These are phyloP conservation scores for Ictalurus punctatus DNA, from an alignment of 2,113 vertebrate genomes.

Conservation along the genomic window DNA sequence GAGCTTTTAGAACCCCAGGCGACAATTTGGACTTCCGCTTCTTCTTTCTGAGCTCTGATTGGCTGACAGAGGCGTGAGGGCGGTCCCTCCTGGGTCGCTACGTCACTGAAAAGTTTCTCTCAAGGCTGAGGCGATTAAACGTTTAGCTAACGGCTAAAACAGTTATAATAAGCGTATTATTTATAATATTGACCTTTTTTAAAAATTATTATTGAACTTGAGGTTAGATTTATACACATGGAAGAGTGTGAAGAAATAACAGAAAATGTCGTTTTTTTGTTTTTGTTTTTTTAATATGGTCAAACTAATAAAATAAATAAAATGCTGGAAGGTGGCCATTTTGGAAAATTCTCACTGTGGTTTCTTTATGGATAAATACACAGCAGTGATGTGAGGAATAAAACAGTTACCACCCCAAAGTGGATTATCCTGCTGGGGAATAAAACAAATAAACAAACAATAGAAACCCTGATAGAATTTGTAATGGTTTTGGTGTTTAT, in stretches of 20 bases:
- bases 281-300: too few species aligned
- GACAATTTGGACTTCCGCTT: constrained; percentile 68
- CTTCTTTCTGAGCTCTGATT: constrained; percentile 51
- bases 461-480: too few species aligned
- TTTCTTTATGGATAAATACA: background rate
- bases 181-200: background rate
- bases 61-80: constrained; percentile 43
- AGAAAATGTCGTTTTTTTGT: background rate
- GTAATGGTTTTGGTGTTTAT: too few species aligned
- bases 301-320: background rate
- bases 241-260: background rate
- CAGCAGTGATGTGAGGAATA: background rate
- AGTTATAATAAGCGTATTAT: background rate
- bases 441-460: too few species aligned
- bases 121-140: background rate
- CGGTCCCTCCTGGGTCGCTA: constrained; percentile 22
- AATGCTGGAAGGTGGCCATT: background rate
- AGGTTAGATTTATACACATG: background rate
- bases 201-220: background rate
- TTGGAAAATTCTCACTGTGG: background rate
- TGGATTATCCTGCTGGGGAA: background rate
- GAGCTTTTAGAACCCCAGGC: constrained; percentile 46
- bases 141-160: background rate
- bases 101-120: background rate
- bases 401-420: background rate